Conservation (phyloP, 35 echinoderm and acorn worm species). For the Amphiura filiformis region DNA sequence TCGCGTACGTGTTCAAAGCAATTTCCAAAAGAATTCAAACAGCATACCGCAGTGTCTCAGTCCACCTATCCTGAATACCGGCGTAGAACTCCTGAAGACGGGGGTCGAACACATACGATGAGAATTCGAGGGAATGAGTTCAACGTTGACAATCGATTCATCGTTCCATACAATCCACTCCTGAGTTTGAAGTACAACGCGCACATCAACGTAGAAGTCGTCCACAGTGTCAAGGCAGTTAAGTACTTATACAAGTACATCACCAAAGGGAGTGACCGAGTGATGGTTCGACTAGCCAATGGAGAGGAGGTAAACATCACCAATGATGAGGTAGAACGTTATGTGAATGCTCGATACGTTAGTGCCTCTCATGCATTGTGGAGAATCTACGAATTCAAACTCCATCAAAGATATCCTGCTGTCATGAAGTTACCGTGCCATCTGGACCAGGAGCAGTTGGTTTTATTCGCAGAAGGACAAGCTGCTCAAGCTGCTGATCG, state of each 20-base stretch:
- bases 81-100: constrained; percentile 8
- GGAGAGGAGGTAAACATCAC: constrained; percentile 2
- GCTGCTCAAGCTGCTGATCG: background rate
- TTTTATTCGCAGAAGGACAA: background rate
- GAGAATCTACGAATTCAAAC: background rate
- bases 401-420: constrained; percentile 1
- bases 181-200: constrained; percentile 23
- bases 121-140: background rate
- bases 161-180: constrained; percentile 41
- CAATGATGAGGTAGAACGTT: constrained; percentile 2
- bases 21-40: constrained; percentile 20
- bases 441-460: background rate
- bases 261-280: constrained; percentile 20
- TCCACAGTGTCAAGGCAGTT: constrained; percentile 1
- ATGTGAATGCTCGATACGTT: constrained; percentile 10
- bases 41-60: background rate
- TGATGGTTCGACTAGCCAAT: constrained; percentile 3
- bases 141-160: constrained; percentile 7
- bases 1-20: background rate
- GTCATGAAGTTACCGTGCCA: constrained; percentile 5
- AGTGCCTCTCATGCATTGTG: constrained; percentile 10
- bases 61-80: constrained; percentile 28
- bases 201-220: constrained; percentile 37
- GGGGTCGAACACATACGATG: background rate
- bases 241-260: constrained; percentile 43